A percentile compares a stretch with the other conserved stretches of the same genome.
phyloP scores from a whole-genome alignment of 2,797 vertebrate species.

The Sebastolobus altivelis region DNA sequence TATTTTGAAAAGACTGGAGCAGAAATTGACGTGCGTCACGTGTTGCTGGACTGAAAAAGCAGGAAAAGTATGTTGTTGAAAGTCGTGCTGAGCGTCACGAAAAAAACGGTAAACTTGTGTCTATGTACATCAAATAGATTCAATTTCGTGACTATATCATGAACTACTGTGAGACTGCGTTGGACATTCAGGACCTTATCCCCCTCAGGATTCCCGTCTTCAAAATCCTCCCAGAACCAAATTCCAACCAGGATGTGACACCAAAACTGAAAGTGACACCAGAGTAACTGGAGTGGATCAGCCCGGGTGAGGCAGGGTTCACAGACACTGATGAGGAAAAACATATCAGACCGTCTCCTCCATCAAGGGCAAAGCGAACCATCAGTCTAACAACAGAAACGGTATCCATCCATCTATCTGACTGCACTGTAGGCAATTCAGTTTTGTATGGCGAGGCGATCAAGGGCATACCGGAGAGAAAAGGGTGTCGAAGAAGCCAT shows the following conservation, averaged over 20 bases:
- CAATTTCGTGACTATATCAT: too few relatives aligned
- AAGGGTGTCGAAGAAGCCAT: conserved; percentile 54
- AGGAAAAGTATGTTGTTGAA: too few relatives aligned
- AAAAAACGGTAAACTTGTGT: too few relatives aligned
- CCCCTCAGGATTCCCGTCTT: not conserved
- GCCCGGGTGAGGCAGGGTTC: conserved; percentile 44
- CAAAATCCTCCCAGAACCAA: conserved; percentile 10
- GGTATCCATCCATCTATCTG: conserved; percentile 46
- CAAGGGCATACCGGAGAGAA: conserved; percentile 34
- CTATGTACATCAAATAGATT: too few relatives aligned
- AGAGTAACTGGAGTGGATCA: conserved; percentile 41
- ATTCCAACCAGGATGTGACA: conserved; percentile 18
- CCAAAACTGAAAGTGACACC: conserved; percentile 54
- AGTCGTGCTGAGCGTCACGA: too few relatives aligned
- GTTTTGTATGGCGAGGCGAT: conserved; percentile 5
- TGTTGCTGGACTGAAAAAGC: too few relatives aligned
- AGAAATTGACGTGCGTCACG: too few relatives aligned
- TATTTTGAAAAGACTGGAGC: too few relatives aligned
- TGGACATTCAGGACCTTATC: not conserved
- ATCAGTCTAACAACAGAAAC: conserved; percentile 49
- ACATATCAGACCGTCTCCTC: conserved; percentile 53
- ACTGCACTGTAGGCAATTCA: conserved; percentile 28
- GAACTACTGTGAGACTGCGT: too few relatives aligned
- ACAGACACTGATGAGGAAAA: conserved; percentile 23
- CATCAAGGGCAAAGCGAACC: conserved; percentile 53